These are phyloP conservation scores for Margarornis squamiger DNA, from an alignment of 2,797 vertebrate genomes.

Conservation along the genomic window DNA sequence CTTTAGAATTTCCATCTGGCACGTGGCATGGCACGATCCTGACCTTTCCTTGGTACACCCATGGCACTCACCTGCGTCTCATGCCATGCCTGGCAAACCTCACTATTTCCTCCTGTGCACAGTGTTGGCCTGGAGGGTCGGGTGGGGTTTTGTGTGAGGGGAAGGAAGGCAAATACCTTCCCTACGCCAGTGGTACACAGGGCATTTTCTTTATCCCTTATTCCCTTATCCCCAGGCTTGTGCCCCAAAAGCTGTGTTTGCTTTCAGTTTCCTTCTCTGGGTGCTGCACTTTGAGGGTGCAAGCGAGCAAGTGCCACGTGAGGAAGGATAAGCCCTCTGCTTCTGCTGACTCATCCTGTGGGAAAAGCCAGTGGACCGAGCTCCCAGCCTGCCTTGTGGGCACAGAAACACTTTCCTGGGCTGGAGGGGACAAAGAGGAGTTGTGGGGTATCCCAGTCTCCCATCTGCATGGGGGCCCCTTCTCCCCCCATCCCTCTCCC, in stretches of 20 bases:
- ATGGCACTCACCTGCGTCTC: rapidly evolving
- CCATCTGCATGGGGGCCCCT: rapidly evolving
- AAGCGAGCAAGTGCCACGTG: not conserved
- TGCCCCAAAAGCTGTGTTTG: not conserved
- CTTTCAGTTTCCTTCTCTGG: not conserved
- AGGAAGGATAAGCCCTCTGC: not conserved
- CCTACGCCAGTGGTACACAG: rapidly evolving
- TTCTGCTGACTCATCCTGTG: not conserved
- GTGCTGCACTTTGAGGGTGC: rapidly evolving
- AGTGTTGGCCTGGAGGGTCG: rapidly evolving
- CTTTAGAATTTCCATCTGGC: not conserved
- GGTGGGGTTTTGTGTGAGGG: rapidly evolving
- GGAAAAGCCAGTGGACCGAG: not conserved
- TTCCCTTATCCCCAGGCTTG: rapidly evolving
- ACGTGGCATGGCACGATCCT: rapidly evolving
- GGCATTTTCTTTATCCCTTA: not conserved
- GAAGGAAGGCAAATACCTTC: not conserved
- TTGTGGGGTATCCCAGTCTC: not conserved
- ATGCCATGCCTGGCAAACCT: not conserved
- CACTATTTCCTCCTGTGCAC: rapidly evolving
- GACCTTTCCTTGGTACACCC: rapidly evolving
- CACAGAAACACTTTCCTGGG: rapidly evolving
- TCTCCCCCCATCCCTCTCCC: not conserved
- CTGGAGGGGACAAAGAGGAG: not conserved
- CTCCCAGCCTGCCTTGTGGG: not conserved